Conservation (phyloP, 2,888 invertebrate genomes). For the Drosophila anomelani region DNA sequence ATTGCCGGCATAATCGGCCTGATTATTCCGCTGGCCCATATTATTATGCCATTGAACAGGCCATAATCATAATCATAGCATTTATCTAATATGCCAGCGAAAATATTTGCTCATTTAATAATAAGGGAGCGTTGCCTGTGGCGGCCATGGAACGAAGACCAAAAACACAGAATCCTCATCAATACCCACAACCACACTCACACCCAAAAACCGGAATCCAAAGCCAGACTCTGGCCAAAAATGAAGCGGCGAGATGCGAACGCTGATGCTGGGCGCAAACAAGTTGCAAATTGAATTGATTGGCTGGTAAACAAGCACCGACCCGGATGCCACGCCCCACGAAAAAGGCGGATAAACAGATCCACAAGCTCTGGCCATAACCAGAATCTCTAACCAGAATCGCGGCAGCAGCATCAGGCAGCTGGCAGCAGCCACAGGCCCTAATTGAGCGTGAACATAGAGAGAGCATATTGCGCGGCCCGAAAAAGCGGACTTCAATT, state of each 20-base stretch:
- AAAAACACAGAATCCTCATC: slow-evolving; percentile 2
- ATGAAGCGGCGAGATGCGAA: slow-evolving; percentile 38
- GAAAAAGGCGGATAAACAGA: slow-evolving; percentile 27
- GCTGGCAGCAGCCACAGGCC: slow-evolving; percentile 29
- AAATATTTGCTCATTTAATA: slow-evolving; percentile 57
- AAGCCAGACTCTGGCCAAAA: slow-evolving; percentile 12
- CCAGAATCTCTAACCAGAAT: slow-evolving; percentile 29
- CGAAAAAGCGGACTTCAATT: slow-evolving; percentile 41
- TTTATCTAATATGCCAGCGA: slow-evolving; percentile 45
- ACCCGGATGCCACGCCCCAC: slow-evolving; percentile 36
- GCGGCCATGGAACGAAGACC: not conserved
- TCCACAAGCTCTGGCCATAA: slow-evolving; percentile 14
- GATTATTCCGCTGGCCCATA: slow-evolving; percentile 22
- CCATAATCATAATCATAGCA: slow-evolving; percentile 52
- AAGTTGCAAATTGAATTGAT: slow-evolving; percentile 65
- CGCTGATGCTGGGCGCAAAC: slow-evolving; percentile 41
- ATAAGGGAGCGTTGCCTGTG: slow-evolving; percentile 28
- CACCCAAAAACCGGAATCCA: not conserved
- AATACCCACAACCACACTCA: not conserved
- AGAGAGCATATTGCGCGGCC: slow-evolving; percentile 44
- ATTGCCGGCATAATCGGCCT: slow-evolving; percentile 13
- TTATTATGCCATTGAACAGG: slow-evolving; percentile 42
- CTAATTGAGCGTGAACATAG: slow-evolving; percentile 67
- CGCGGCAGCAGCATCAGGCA: slow-evolving; percentile 13
- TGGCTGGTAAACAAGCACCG: slow-evolving; percentile 56